phyloP scores from a whole-genome alignment of 2,888 invertebrate genomes.

The Branchellion lobata region DNA sequence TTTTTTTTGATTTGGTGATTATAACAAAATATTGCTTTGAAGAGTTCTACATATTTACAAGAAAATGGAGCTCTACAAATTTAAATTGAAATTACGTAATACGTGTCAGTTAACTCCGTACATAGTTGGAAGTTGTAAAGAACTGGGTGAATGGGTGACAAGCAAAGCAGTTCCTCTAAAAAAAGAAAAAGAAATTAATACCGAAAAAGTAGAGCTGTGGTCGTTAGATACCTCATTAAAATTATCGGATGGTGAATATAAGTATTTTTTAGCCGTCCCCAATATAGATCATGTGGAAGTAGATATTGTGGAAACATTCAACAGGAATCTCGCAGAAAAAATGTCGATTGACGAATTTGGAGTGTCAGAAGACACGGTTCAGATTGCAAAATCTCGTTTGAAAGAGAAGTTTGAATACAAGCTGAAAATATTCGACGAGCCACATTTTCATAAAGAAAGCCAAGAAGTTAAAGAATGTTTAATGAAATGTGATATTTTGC shows the following conservation, averaged over 20 bases:
- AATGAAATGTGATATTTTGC: slow-evolving; percentile 30
- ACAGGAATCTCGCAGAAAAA: not conserved
- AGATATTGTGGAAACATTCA: slow-evolving; percentile 4
- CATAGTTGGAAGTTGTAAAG: slow-evolving; percentile 35
- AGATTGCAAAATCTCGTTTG: slow-evolving; percentile 22
- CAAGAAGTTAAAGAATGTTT: slow-evolving; percentile 3
- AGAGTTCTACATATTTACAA: not conserved
- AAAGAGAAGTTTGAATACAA: slow-evolving; percentile 28
- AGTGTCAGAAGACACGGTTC: not conserved
- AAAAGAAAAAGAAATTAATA: not conserved
- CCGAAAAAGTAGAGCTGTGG: slow-evolving; percentile 1
- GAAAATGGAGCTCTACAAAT: slow-evolving; percentile 8
- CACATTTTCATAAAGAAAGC: not conserved
- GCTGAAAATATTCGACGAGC: slow-evolving; percentile 10
- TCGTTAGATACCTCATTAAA: not conserved
- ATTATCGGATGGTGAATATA: slow-evolving; percentile 13
- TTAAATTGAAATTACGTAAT: slow-evolving; percentile 19
- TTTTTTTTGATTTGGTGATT: too few relatives aligned
- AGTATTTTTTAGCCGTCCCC: slow-evolving; percentile 18
- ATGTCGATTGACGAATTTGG: slow-evolving; percentile 27
- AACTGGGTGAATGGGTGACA: slow-evolving; percentile 41
- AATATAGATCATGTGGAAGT: not conserved
- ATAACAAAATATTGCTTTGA: too few relatives aligned
- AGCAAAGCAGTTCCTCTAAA: slow-evolving; percentile 16
- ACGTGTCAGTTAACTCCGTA: slow-evolving; percentile 9